phyloP scores from a whole-genome alignment of 2,113 vertebrate species.

The Neoarius graeffei region DNA sequence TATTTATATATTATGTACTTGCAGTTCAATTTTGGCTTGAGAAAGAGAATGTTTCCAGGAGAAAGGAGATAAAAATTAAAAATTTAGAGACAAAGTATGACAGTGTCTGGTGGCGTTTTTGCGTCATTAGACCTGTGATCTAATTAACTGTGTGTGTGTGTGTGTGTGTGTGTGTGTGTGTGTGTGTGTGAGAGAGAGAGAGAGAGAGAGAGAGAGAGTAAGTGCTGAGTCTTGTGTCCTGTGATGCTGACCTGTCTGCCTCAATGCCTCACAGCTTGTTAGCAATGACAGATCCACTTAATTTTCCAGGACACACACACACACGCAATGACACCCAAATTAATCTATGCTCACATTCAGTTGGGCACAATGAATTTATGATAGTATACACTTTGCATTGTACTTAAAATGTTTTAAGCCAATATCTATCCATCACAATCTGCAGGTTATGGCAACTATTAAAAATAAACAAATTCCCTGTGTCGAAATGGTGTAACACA shows the following conservation, averaged over 20 bases:
- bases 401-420: neutral
- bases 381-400: neutral
- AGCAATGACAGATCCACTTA: slow-evolving; percentile 75
- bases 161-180: slow-evolving; percentile 44
- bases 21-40: slow-evolving; percentile 10
- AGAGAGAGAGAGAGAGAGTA: slow-evolving; percentile 21
- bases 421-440: too few species aligned
- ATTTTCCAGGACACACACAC: slow-evolving; percentile 47
- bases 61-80: neutral
- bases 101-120: slow-evolving; percentile 51
- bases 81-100: slow-evolving; percentile 47
- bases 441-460: neutral
- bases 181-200: slow-evolving; percentile 41
- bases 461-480: neutral
- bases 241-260: slow-evolving; percentile 68
- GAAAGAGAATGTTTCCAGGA: neutral
- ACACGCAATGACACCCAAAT: slow-evolving; percentile 17
- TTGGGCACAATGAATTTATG: slow-evolving; percentile 46
- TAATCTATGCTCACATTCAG: slow-evolving; percentile 70
- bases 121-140: slow-evolving; percentile 38
- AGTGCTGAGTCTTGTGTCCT: slow-evolving; percentile 48
- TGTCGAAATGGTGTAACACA: neutral
- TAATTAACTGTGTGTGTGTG: slow-evolving; percentile 51
- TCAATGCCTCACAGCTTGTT: slow-evolving; percentile 74
- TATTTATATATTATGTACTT: slow-evolving; percentile 17